Percentiles rank a stretch among this genome's conserved stretches.
Conservation (phyloP, 2,888 invertebrate species). For the Dendrolimus houi region DNA sequence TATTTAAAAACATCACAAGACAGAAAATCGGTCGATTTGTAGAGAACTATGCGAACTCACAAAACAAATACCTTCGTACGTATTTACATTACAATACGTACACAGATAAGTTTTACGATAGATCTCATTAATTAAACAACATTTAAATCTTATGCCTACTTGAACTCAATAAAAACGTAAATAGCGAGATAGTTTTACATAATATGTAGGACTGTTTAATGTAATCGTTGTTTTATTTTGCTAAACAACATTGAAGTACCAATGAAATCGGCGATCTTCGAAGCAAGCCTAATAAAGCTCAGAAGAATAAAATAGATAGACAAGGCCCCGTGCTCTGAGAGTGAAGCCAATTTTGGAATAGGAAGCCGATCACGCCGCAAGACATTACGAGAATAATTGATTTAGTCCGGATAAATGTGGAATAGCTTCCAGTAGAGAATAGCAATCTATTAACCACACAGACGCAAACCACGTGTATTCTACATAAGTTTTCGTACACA, state of each 20-base stretch:
- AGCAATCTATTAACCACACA: no score
- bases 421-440: no score
- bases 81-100: constrained; percentile 3
- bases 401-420: no score
- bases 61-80: neutral
- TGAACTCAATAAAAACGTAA: constrained; percentile 1
- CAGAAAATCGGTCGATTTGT: constrained; percentile 6
- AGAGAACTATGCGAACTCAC: neutral
- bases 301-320: no score
- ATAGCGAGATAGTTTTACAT: neutral
- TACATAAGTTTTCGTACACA: no score
- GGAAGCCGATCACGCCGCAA: no score
- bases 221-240: constrained; percentile 1
- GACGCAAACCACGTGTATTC: no score
- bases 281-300: neutral
- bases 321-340: no score
- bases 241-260: neutral
- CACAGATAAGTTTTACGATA: constrained; percentile 8
- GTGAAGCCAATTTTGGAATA: no score
- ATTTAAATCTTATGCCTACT: constrained; percentile 6
- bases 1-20: constrained; percentile 3
- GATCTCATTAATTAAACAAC: constrained; percentile 8
- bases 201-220: neutral
- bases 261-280: neutral
- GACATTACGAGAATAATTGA: no score